A percentile compares a stretch with the other conserved stretches of the same genome.
These are phyloP conservation scores for Pachymerium ferrugineum DNA, from an alignment of 2,888 invertebrate species.

Conservation along the genomic window DNA sequence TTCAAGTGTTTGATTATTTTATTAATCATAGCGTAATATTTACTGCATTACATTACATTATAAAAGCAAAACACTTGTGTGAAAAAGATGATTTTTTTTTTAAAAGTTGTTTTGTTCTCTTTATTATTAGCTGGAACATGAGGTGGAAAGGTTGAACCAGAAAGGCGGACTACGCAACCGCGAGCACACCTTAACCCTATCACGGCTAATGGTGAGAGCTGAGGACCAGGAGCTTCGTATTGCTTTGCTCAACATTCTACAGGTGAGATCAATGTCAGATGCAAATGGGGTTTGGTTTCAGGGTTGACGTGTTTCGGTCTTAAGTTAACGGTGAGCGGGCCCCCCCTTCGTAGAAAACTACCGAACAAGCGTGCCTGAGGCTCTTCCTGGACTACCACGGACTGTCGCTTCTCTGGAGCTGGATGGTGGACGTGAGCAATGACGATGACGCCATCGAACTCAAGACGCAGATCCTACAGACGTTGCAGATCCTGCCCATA, in stretches of 20 bases:
- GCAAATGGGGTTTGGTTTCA: not conserved
- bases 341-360: slow-evolving; percentile 45
- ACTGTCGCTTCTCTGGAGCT: slow-evolving; percentile 79
- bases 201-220: slow-evolving; percentile 86
- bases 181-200: slow-evolving; percentile 78
- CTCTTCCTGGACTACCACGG: slow-evolving; percentile 69
- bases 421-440: slow-evolving; percentile 67
- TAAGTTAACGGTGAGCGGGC: slow-evolving; percentile 6
- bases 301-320: slow-evolving; percentile 1
- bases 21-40: not conserved
- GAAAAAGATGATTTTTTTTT: not conserved
- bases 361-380: slow-evolving; percentile 48
- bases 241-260: slow-evolving; percentile 69
- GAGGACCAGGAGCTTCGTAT: slow-evolving; percentile 66
- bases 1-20: not conserved
- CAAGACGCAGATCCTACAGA: slow-evolving; percentile 60
- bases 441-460: slow-evolving; percentile 41
- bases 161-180: slow-evolving; percentile 77
- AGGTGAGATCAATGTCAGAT: slow-evolving; percentile 47
- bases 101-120: not conserved
- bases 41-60: too few species aligned
- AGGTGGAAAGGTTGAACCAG: slow-evolving; percentile 70
- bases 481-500: slow-evolving; percentile 79
- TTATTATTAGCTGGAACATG: slow-evolving; percentile 59
- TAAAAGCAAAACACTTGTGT: too few species aligned